Base-by-base conservation (phyloP, 1,140 invertebrate genomes). In the Idris sp. region DNA sequence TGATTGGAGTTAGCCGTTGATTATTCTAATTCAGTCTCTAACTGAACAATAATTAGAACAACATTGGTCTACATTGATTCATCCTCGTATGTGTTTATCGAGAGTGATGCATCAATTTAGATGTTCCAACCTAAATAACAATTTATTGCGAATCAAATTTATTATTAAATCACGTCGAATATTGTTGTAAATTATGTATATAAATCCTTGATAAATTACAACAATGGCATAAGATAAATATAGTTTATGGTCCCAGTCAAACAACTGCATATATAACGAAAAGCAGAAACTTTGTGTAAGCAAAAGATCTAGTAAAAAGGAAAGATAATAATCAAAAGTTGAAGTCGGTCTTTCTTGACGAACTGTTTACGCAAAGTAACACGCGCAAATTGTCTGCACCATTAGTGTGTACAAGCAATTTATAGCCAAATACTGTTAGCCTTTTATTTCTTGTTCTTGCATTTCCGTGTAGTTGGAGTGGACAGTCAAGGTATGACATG, bases 401-500 rank as follows among this genome's bases (percentile, higher is more conserved):
- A 43, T 61, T 51, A 48, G 19, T 44, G 1, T 46, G 3, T 18
- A 6, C 25, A 3, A 28, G 11, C 10, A 30, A 44, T 41, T 56
- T 62, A 30, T 54, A 56, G 30, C 38, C 19, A 30, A 18, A 48
- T 31, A 67, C 31, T 49, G 40, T 56, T 67, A 19, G 41, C 49
- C n/a, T 11, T 36, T 19, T 31, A 11, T 31, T 49, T 49, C 26
- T 62, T 67, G 14, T 77, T 77, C 40, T 56, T 62, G 53, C 68
- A 74, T 69, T 68, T 56, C 46, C 30, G 41, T 19, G 61, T 59
- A 79, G 75, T 15, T 22, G 78, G 79, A 48, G 56, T 73, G 79
- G 77, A 82, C 22, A 18, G 38, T 26, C 78, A 46, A 80, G 80
- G 74, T 81, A 82, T 28, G 62, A 35, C 25, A 38, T 19, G 48